Base-by-base conservation (phyloP, 1,140 invertebrate species). In the Drosophila bifasciata region DNA sequence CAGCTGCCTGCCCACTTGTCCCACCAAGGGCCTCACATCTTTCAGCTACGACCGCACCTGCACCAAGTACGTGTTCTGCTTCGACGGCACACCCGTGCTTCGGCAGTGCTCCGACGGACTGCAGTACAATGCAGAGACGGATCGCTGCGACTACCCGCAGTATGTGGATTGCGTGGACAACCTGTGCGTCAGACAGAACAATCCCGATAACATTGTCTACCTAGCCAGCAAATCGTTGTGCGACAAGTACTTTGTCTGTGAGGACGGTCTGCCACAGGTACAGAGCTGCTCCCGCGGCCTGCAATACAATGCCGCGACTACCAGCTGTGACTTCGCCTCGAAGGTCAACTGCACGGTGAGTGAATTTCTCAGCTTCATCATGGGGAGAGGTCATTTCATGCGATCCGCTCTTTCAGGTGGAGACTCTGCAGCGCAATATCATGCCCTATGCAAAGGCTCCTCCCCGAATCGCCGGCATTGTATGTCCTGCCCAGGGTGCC, bases 71-170 rank as follows among this genome's bases (percentile, higher is more conserved):
- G 83, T 91, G 3, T 57, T 91, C 15, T 91, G 89, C 64, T 91
- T 59, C 52, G 58, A 45, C 7, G 74, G 76, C 1, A 52, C 50
- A 1, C 67, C 89, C 0, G 79, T 91, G 3, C 1, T 91, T 11
- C 79, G 72, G 0, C 40, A 76, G 44, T 91, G 89, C 50, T 39
- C 49, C 52, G 70, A 76, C 69, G 85, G 85, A 3, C 61, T 91
- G 5, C 89, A 91, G 15, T 91, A 89, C 50, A 91, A 91, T 51
- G 39, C 68, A 1, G 28, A 71, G 9, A 91, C 76, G 4, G 85
- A 90, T 71, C 89, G 89, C 36, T 91, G 89, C 25, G 89, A 91
- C 49, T 91, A 58, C 45, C 81, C 89, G 0, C 89, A 91, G 55
- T 79, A 70, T 57, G 89, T 91, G 5, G 89, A 91, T 61, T 91